Evolutionary conservation across 2,888 invertebrate species (phyloP).

Genomic region (Acronicta aceris): DNA sequence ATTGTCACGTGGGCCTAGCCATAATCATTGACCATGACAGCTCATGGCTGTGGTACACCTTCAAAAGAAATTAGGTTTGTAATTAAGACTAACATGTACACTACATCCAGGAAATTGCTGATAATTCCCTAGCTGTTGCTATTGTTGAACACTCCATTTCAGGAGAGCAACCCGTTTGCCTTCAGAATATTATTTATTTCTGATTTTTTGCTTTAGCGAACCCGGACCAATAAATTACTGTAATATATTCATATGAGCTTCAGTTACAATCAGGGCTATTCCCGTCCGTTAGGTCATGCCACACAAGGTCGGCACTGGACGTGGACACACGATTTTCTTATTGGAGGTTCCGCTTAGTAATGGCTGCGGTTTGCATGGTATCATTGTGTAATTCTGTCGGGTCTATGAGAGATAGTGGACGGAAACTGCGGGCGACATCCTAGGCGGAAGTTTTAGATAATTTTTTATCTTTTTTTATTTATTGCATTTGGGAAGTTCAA

Average conservation of each 20-base stretch:
- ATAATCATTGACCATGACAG: no score
- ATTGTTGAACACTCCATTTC: no score
- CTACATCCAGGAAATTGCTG: no score
- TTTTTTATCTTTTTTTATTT: constrained; percentile 1
- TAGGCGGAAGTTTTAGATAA: constrained; percentile 33
- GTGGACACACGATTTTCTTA: constrained; percentile 42
- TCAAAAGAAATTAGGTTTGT: no score
- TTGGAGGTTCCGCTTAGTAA: constrained; percentile 51
- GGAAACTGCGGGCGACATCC: constrained; percentile 28
- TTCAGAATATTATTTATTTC: background rate
- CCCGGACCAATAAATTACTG: background rate
- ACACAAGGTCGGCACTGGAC: constrained; percentile 45
- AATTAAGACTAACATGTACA: no score
- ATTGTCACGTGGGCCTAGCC: no score
- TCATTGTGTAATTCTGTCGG: constrained; percentile 13
- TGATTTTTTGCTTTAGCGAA: background rate
- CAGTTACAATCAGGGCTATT: constrained; percentile 35
- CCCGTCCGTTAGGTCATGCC: constrained; percentile 35
- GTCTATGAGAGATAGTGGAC: constrained; percentile 28
- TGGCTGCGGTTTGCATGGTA: constrained; percentile 7
- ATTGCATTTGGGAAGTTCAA: background rate
- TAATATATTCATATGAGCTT: constrained; percentile 25
- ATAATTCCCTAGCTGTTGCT: no score
- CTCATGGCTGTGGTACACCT: no score
- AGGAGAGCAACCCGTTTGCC: background rate